Conservation (phyloP, 2,888 invertebrate genomes). For the Xanthia icteritia region DNA sequence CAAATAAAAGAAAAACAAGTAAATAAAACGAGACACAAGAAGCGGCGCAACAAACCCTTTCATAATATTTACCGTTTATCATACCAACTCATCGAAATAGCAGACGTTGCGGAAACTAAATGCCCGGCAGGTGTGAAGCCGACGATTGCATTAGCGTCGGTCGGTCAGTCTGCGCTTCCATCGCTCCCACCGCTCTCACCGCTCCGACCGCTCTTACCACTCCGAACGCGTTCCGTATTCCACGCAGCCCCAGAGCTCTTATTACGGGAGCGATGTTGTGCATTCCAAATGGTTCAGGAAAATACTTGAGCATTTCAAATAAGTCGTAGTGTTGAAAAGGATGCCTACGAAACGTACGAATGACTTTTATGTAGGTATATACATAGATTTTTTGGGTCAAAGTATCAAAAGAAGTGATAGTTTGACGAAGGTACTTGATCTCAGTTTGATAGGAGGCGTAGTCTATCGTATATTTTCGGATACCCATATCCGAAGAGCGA, state of each 20-base stretch:
- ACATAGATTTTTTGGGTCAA: not conserved
- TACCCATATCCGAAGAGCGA: not conserved
- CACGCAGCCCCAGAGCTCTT: slow-evolving; percentile 24
- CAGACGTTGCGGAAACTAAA: slow-evolving; percentile 20
- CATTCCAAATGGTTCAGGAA: slow-evolving; percentile 48
- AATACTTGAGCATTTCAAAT: slow-evolving; percentile 25
- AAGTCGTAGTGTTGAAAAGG: slow-evolving; percentile 12
- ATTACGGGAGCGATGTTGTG: slow-evolving; percentile 36
- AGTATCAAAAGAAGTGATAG: not conserved
- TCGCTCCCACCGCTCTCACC: slow-evolving; percentile 20
- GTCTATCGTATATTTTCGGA: slow-evolving; percentile 4
- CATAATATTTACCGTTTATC: slow-evolving; percentile 22
- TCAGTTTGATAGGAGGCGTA: slow-evolving; percentile 7
- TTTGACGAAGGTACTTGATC: slow-evolving; percentile 20
- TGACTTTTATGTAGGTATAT: not conserved
- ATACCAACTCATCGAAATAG: slow-evolving; percentile 7
- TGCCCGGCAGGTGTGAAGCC: slow-evolving; percentile 45
- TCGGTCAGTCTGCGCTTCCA: slow-evolving; percentile 47
- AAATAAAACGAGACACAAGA: not conserved
- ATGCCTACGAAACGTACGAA: not conserved
- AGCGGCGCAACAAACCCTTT: not conserved
- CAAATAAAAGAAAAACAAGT: not conserved
- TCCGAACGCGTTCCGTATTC: slow-evolving; percentile 44
- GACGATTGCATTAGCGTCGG: slow-evolving; percentile 57
- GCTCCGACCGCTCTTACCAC: slow-evolving; percentile 35